Base-by-base conservation (phyloP, 2,797 vertebrate genomes). In the Iguana delicatissima region DNA sequence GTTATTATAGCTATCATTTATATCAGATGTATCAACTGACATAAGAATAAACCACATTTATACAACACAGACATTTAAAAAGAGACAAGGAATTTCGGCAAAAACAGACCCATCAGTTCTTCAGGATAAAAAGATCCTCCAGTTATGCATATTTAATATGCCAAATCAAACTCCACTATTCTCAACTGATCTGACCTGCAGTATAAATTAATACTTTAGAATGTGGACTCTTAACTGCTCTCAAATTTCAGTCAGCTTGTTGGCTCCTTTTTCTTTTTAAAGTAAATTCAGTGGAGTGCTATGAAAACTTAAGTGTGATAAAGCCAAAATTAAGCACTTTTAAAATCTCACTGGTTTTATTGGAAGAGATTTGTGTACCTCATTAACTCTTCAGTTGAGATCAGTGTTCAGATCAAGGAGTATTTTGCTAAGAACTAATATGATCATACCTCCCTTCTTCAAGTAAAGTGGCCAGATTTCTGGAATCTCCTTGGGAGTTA, bases 11-110 rank as follows among this genome's bases (percentile, higher is more conserved):
- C 29, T 74, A 89, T 87, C 89, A 84, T 2, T 69, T 52, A 92
- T 83, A 76, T 90, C 93, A 38, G 80, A 85, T 35, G 91, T 91
- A 87, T 86, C 86, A 85, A 76, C 93, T 88, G 89, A 96, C 90
- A 95, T 29, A 85, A 94, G 90, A 92, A 89, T 77, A 86, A 89
- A 86, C 90, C 83, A 89, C 92, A 91, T 1, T 64, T 87, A 92
- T 91, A 94, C 90, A 93, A 88, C 93, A 92, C 0, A 91, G 88
- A 91, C 84, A 83, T 84, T 50, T 0, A 72, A 93, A 91, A 24
- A 93, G 2, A 3, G 84, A 92, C 90, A 0, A 90, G 80, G 24
- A 88, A 80, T 7, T 89, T n/a, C 1, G 72, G 8, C 20, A 38
- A 91, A 90, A 89, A 77, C 80, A 1, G 0, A 81, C n/a, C 88